Evolutionary conservation across 2,888 invertebrate genomes (phyloP).

Genomic region (Agrypnus murinus): DNA sequence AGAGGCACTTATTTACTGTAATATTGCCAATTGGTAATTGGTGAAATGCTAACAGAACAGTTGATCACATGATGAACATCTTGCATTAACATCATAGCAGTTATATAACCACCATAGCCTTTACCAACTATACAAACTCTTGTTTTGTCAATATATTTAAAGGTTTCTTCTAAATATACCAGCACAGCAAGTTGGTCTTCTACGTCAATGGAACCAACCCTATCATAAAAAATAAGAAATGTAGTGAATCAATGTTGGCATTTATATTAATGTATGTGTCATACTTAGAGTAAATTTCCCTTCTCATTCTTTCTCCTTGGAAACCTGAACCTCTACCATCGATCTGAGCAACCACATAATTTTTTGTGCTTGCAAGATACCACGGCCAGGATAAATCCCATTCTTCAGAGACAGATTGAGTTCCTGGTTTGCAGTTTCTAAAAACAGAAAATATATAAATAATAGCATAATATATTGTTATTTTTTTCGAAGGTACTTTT

Average conservation of each 20-base stretch:
- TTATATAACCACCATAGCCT: conserved; percentile 92
- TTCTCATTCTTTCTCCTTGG: conserved; percentile 84
- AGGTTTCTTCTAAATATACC: conserved; percentile 85
- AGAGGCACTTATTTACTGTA: conserved; percentile 76
- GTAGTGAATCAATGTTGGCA: neutral
- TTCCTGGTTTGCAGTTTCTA: conserved; percentile 87
- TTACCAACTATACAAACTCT: conserved; percentile 90
- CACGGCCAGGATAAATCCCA: conserved; percentile 89
- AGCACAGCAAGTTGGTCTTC: conserved; percentile 77
- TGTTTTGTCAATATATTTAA: conserved; percentile 86
- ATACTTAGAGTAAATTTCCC: conserved; percentile 81
- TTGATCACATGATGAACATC: conserved; percentile 85
- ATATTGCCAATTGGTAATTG: conserved; percentile 88
- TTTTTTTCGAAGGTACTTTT: too few relatives aligned
- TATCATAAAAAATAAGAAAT: conserved; percentile 60
- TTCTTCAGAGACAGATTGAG: conserved; percentile 87
- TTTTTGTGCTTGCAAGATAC: conserved; percentile 87
- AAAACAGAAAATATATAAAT: conserved; percentile 57
- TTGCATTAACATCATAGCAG: conserved; percentile 85
- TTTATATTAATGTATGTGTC: too few relatives aligned
- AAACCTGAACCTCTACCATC: conserved; percentile 92
- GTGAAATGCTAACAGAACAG: conserved; percentile 91
- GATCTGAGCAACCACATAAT: conserved; percentile 90
- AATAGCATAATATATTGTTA: too few relatives aligned
- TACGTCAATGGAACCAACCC: conserved; percentile 78